Evolutionary conservation across 2,113 vertebrate genomes (phyloP).

Genomic region (Misgurnus mizolepis): DNA sequence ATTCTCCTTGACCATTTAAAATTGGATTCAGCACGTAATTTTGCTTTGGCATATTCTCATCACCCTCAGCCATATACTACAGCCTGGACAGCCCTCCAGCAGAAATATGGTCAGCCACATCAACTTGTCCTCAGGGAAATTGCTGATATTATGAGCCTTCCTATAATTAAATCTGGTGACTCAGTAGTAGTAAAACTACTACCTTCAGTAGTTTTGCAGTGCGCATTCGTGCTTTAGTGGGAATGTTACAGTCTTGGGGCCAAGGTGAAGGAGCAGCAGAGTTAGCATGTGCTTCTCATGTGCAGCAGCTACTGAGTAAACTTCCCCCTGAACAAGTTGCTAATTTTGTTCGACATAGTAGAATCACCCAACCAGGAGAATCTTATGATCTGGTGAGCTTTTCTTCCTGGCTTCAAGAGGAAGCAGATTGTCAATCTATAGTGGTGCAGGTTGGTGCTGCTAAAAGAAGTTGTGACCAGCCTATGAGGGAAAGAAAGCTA

Average conservation of each 20-base stretch:
- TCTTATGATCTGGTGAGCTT: neutral
- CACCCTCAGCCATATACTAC: too few relatives aligned
- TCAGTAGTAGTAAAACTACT: too few relatives aligned
- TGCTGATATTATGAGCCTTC: too few relatives aligned
- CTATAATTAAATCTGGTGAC: too few relatives aligned
- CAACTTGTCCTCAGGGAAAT: too few relatives aligned
- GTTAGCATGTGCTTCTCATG: neutral
- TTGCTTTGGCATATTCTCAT: too few relatives aligned
- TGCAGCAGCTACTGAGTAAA: neutral
- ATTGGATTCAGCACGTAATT: too few relatives aligned
- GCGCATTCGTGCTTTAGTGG: too few relatives aligned
- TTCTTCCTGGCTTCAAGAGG: neutral
- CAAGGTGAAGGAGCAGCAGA: neutral
- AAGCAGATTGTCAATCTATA: neutral
- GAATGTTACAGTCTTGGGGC: neutral
- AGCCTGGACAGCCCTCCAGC: too few relatives aligned
- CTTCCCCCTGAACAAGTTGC: slow-evolving; percentile 2
- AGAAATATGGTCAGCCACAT: too few relatives aligned
- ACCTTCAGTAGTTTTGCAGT: too few relatives aligned
- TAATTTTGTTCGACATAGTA: neutral
- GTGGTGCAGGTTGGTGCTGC: neutral
- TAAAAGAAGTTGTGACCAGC: neutral
- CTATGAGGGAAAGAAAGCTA: neutral
- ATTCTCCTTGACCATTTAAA: too few relatives aligned
- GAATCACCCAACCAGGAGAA: neutral